Evolutionary conservation across 2,797 vertebrate genomes (phyloP).

Genomic region (Danio choprae): DNA sequence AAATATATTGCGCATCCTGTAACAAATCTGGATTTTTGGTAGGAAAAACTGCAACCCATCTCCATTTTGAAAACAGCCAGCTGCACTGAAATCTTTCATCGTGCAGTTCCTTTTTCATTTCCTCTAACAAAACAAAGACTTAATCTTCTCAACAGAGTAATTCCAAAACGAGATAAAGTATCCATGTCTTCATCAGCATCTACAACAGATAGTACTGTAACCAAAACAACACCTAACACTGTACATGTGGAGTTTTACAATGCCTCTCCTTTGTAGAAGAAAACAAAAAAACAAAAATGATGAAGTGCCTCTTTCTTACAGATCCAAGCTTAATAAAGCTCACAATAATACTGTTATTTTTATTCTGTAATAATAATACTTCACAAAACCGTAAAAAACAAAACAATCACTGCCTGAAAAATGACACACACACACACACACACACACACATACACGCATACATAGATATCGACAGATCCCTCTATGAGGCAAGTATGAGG

Average conservation of each 20-base stretch:
- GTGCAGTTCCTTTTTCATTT: constrained; percentile 23
- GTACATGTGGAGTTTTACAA: constrained; percentile 48
- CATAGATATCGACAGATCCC: constrained; percentile 28
- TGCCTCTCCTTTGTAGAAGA: constrained; percentile 58
- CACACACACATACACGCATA: neutral
- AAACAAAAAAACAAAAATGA: constrained; percentile 72
- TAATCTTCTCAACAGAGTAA: constrained; percentile 67
- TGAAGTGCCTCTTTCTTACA: constrained; percentile 85
- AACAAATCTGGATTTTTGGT: neutral
- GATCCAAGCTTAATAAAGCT: constrained; percentile 55
- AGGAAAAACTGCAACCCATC: neutral
- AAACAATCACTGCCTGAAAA: constrained; percentile 60
- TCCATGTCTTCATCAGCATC: constrained; percentile 59
- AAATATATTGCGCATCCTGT: constrained; percentile 13
- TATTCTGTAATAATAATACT: constrained; percentile 46
- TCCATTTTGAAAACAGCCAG: neutral
- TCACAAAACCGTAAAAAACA: constrained; percentile 44
- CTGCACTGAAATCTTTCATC: constrained; percentile 34
- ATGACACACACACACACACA: constrained; percentile 13
- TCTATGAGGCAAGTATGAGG: constrained; percentile 49
- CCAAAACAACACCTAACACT: constrained; percentile 51
- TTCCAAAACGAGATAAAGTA: constrained; percentile 71
- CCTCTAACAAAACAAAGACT: constrained; percentile 47
- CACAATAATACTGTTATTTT: constrained; percentile 45
- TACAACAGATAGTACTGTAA: constrained; percentile 67